Conservation (phyloP, 2,888 invertebrate genomes). For the Tenthredo mesomela region DNA sequence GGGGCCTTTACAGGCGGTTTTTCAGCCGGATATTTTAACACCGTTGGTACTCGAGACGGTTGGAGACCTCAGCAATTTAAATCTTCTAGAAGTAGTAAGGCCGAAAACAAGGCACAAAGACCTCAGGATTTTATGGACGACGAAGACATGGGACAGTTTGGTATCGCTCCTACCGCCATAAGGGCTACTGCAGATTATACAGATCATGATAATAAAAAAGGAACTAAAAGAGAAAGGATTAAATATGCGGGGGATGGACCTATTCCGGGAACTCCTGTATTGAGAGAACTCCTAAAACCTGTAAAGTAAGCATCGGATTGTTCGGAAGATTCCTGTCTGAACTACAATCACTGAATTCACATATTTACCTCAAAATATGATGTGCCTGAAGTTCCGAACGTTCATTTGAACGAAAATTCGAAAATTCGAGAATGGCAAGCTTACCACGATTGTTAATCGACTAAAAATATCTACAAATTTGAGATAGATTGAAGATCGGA, state of each 20-base stretch:
- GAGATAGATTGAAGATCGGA: too few species aligned
- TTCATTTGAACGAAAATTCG: too few species aligned
- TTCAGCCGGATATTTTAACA: slow-evolving; percentile 98
- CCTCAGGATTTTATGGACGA: slow-evolving; percentile 99
- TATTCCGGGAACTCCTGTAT: slow-evolving; percentile 80
- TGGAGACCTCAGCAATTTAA: slow-evolving; percentile 95
- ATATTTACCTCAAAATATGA: too few species aligned
- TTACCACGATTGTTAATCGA: too few species aligned
- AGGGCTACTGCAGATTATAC: slow-evolving; percentile 90
- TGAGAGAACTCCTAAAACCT: slow-evolving; percentile 80
- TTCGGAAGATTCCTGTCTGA: neutral
- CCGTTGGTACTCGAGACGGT: slow-evolving; percentile 97
- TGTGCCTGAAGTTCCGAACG: too few species aligned
- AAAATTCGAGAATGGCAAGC: too few species aligned
- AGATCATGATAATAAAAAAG: slow-evolving; percentile 72
- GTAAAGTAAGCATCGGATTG: slow-evolving; percentile 75
- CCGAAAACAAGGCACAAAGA: slow-evolving; percentile 80
- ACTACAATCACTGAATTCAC: neutral
- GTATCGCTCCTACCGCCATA: slow-evolving; percentile 94
- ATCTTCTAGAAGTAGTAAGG: slow-evolving; percentile 90
- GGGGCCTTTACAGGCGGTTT: slow-evolving; percentile 99
- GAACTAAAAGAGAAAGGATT: slow-evolving; percentile 74
- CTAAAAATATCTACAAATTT: too few species aligned
- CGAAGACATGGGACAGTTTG: slow-evolving; percentile 96
- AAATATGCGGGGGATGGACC: slow-evolving; percentile 69